phyloP scores from a whole-genome alignment of 2,113 vertebrate species.

The Equus przewalskii region DNA sequence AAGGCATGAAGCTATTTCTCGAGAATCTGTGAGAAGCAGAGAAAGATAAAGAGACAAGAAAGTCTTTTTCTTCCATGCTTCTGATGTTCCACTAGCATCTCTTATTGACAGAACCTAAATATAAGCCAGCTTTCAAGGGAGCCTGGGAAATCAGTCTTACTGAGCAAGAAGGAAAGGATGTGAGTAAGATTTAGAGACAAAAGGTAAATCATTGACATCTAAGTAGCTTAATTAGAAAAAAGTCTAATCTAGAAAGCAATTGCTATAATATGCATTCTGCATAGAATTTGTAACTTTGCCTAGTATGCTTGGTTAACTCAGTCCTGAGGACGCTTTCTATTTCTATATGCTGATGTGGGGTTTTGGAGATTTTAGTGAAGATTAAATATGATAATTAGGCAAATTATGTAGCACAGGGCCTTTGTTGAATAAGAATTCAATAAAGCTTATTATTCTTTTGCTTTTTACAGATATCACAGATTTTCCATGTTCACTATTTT shows the following conservation, averaged over 20 bases:
- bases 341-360: background rate
- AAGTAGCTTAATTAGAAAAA: background rate
- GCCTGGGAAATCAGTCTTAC: background rate
- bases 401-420: background rate
- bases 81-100: background rate
- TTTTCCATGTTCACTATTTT: slow-evolving; percentile 40
- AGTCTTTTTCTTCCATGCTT: background rate
- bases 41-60: background rate
- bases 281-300: background rate
- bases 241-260: background rate
- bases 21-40: background rate
- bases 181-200: background rate
- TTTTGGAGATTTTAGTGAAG: background rate
- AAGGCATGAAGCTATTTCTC: background rate
- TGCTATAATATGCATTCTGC: background rate
- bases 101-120: background rate
- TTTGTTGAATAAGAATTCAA: slow-evolving; percentile 33
- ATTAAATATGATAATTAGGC: slow-evolving; percentile 26
- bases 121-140: background rate
- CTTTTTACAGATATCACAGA: background rate
- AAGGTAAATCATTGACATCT: background rate
- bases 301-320: background rate
- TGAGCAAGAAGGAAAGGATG: background rate
- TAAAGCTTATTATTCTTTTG: slow-evolving; percentile 44
- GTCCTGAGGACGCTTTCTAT: background rate